Evolutionary conservation across 2,797 vertebrate species (phyloP), one percentile per base, ranked within the genome.

Genomic region (Garrulus glandarius): DNA sequence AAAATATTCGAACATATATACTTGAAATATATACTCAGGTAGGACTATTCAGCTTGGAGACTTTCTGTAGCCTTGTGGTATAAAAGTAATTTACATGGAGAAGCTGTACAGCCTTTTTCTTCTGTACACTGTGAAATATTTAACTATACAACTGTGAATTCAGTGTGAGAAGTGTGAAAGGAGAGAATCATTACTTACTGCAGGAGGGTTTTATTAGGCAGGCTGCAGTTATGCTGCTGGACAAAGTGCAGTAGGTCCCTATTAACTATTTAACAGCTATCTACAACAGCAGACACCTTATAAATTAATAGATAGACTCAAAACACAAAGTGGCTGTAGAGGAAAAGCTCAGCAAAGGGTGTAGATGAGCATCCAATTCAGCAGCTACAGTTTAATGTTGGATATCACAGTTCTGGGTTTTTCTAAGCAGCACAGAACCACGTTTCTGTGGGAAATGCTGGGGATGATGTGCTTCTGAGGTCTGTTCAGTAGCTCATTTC

Each of bases 241-340:
- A 92, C 76, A 55, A 90, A 91, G 89, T 86, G 65, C 76, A 75
- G 4, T 88, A 55, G 84, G 83, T 68, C 61, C 57, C 79, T 37
- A 85, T 93, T 93, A 95, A 92, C 91, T 94, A 71, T 96, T 94
- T 93, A 93, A 68, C 72, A 84, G 85, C 92, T 87, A 70, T 71
- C 82, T 71, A 32, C 82, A 85, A 56, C 64, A 93, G 84, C 93
- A 89, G 87, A 60, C 71, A 71, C 52, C 55, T 92, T 59, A 75
- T 23, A 87, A 84, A 94, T 95, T 87, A 95, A 91, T 57, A 77
- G 91, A 75, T 10, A 5, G 69, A 15, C 72, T 92, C 77, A 91
- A 92, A 94, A 81, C 92, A 87, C 49, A 69, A 70, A 94, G 57
- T 90, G 76, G 70, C 64, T 85, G 63, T 61, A 47, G 65, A 92